Base-by-base conservation (phyloP, 2,113 vertebrate species). In the Bungarus multicinctus region DNA sequence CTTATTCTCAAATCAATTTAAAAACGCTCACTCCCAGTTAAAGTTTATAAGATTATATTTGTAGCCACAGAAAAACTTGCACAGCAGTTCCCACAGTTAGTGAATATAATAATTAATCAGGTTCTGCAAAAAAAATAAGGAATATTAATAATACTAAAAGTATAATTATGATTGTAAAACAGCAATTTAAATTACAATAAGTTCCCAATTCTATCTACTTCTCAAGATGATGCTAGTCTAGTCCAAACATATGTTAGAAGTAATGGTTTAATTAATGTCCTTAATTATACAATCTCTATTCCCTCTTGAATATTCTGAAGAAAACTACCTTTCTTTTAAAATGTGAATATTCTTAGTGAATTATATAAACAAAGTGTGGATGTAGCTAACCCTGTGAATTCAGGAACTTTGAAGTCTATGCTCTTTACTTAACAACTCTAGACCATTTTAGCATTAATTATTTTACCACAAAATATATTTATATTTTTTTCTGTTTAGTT, bases 391-490 rank as follows among this genome's bases (percentile, higher is more conserved):
- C 30, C 52, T 88, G 69, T 88, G 6, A 57, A 85, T 18, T 47
- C 34, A 58, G 25, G 30, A 85, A 86, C 54, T 58, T 90, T 50
- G 22, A 93, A 60, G 27, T 27, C 34, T 12, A 23, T 4, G 23
- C 34, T 74, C 30, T 34, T 89, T 89, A 27, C 50, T 57, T 50
- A 89, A 92, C 81, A 25, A 45, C 4, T 2, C 3, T 27, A 58
- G 27, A 10, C 39, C 43, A 16, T 52, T 60, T 57, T 57, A 93
- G 20, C 1, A 9, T 92, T 89, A 92, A 93, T 88, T 92, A 91
- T 86, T 91, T 81, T 47, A 92, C 43, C 94, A 94, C 91, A 87
- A 47, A 86, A 52, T 58, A 64, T 89, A n/a, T 54, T 3, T 86
- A 57, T 91, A 90, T 39, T 60, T 55, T 94, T 94, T 90, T 85